Conservation (phyloP, 2,113 vertebrate species). For the Petroica traversi region DNA sequence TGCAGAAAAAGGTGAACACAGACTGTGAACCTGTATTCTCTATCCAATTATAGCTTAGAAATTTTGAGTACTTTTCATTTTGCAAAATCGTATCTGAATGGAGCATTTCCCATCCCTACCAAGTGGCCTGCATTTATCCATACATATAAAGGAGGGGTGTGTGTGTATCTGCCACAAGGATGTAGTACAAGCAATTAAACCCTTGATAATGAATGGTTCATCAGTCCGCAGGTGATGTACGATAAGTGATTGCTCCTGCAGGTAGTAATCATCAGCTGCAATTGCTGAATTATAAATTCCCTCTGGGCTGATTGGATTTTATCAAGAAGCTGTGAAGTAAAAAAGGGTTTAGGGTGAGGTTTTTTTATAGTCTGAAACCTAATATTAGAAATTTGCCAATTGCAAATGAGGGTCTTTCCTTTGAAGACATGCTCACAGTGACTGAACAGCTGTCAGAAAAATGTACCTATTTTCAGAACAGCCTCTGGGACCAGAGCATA, state of each 20-base stretch:
- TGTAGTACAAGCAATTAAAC: slow-evolving; percentile 69
- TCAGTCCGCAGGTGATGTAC: slow-evolving; percentile 62
- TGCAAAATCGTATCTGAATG: not conserved
- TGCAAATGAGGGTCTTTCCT: not conserved
- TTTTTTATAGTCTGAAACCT: slow-evolving; percentile 33
- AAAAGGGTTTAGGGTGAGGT: not conserved
- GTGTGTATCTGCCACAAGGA: not conserved
- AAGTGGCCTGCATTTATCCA: not conserved
- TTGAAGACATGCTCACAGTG: not conserved
- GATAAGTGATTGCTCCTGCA: slow-evolving; percentile 72
- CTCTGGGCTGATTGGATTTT: slow-evolving; percentile 68
- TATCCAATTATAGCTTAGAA: not conserved
- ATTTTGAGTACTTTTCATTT: not conserved
- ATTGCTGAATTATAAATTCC: slow-evolving; percentile 69
- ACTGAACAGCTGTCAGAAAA: slow-evolving; percentile 9
- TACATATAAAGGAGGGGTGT: not conserved
- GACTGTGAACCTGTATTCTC: not conserved
- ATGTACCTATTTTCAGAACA: not conserved
- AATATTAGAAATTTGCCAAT: slow-evolving; percentile 51
- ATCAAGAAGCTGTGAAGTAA: slow-evolving; percentile 33
- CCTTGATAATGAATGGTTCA: slow-evolving; percentile 76
- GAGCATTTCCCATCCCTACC: not conserved
- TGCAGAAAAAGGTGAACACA: not conserved
- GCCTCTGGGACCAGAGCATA: not conserved
- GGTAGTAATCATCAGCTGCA: slow-evolving; percentile 70